A percentile compares a stretch with the other conserved stretches of the same genome.
Evolutionary conservation across 2,113 vertebrate genomes (phyloP).

Genomic region (Thalassarche chlororhynchos): DNA sequence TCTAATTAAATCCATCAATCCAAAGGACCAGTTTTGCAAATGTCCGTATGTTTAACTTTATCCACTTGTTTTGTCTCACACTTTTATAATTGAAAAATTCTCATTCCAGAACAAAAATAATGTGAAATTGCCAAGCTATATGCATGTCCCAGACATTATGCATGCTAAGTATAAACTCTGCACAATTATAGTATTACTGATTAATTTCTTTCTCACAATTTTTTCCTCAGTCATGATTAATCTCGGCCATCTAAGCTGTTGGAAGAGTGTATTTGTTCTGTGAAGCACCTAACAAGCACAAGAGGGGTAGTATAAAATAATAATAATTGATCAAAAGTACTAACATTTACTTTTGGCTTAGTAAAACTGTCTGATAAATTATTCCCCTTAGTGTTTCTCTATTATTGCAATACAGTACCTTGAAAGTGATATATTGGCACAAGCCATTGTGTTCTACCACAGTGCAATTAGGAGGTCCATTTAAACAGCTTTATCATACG

Average conservation of each 20-base stretch:
- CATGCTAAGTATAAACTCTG: neutral
- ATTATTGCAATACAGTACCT: constrained; percentile 53
- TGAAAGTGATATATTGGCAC: constrained; percentile 62
- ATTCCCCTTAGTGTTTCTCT: constrained; percentile 54
- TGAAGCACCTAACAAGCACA: constrained; percentile 11
- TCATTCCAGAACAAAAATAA: neutral
- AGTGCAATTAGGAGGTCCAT: constrained; percentile 71
- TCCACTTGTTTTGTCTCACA: neutral
- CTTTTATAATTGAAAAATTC: neutral
- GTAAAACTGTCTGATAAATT: constrained; percentile 64
- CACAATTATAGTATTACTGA: neutral
- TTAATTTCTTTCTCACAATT: neutral
- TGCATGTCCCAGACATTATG: neutral
- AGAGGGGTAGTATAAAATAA: constrained; percentile 4
- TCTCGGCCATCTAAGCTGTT: neutral
- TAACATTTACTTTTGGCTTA: constrained; percentile 62
- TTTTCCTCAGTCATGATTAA: neutral
- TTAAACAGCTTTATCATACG: constrained; percentile 75
- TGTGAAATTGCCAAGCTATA: neutral
- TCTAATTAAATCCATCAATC: neutral
- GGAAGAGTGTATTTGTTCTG: neutral
- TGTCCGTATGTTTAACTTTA: neutral
- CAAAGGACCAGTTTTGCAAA: neutral
- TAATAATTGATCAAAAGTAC: constrained; percentile 42
- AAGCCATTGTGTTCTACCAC: constrained; percentile 60